A percentile compares a stretch with the other conserved stretches of the same genome.
Evolutionary conservation across 2,888 invertebrate genomes (phyloP).

Genomic region (Galerucella calmariensis): DNA sequence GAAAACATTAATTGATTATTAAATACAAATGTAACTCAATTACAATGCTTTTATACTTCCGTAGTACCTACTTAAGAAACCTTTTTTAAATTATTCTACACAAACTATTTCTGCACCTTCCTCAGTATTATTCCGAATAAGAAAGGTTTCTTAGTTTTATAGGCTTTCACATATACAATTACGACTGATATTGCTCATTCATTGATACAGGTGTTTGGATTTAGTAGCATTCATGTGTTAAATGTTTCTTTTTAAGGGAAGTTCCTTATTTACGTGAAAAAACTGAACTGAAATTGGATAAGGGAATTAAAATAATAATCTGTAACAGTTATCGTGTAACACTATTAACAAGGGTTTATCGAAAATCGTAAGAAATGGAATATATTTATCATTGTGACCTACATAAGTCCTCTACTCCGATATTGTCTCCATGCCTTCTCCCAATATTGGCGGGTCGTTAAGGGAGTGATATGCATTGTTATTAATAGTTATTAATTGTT

Average conservation of each 20-base stretch:
- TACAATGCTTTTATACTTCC: constrained; percentile 9
- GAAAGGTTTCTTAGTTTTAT: constrained; percentile 58
- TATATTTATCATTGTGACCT: background rate
- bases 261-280: background rate
- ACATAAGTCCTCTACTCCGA: background rate
- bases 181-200: constrained; percentile 37
- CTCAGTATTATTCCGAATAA: constrained; percentile 52
- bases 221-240: constrained; percentile 11
- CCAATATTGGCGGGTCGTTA: too few species aligned
- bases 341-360: background rate
- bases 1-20: background rate
- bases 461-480: too few species aligned
- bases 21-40: background rate
- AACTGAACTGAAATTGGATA: constrained; percentile 2
- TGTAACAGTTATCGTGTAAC: background rate
- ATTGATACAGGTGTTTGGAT: constrained; percentile 16
- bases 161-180: constrained; percentile 56
- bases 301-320: background rate
- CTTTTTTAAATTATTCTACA: constrained; percentile 38
- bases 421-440: too few species aligned
- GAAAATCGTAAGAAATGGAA: background rate
- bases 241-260: constrained; percentile 11
- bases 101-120: constrained; percentile 43
- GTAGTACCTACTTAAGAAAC: constrained; percentile 30
- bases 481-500: too few species aligned